Percentiles rank a stretch among this genome's conserved stretches.
phyloP scores from a whole-genome alignment of 2,888 invertebrate species.

The Biston stratarius region DNA sequence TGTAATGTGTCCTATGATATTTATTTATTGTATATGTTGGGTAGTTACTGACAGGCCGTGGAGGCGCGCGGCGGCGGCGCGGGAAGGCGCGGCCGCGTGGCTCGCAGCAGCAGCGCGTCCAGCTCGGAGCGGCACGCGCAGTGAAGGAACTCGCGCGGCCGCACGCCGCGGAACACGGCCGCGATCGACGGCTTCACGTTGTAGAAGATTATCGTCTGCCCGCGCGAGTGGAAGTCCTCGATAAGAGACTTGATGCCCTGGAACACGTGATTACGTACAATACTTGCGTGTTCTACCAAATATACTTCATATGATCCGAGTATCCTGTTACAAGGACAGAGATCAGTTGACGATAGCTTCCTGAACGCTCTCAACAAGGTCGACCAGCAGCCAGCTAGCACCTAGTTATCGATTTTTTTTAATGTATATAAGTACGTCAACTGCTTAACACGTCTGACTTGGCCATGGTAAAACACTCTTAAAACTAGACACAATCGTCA shows the following conservation, averaged over 20 bases:
- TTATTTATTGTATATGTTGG: background rate
- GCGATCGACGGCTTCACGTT: conserved; percentile 91
- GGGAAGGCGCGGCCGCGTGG: conserved; percentile 8
- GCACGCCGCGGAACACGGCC: conserved; percentile 89
- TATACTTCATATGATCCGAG: no score
- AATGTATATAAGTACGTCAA: no score
- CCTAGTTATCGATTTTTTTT: no score
- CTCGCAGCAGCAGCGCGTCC: conserved; percentile 66
- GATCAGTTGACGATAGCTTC: no score
- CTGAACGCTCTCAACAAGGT: no score
- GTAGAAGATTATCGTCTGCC: conserved; percentile 90
- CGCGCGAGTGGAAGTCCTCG: conserved; percentile 89
- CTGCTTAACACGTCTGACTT: no score
- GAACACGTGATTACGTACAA: background rate
- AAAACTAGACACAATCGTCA: no score
- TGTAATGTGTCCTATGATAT: no score
- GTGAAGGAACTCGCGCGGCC: conserved; percentile 89
- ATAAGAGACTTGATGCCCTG: conserved; percentile 90
- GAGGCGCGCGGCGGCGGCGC: conserved; percentile 4
- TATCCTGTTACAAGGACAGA: no score
- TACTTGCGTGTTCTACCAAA: background rate
- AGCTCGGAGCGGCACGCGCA: conserved; percentile 70
- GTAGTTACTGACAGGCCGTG: conserved; percentile 4
- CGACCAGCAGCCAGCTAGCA: no score
- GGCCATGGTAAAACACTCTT: no score